These are phyloP conservation scores for Drosophila nasuta DNA, from an alignment of 1,140 invertebrate genomes.

Conservation along the genomic window DNA sequence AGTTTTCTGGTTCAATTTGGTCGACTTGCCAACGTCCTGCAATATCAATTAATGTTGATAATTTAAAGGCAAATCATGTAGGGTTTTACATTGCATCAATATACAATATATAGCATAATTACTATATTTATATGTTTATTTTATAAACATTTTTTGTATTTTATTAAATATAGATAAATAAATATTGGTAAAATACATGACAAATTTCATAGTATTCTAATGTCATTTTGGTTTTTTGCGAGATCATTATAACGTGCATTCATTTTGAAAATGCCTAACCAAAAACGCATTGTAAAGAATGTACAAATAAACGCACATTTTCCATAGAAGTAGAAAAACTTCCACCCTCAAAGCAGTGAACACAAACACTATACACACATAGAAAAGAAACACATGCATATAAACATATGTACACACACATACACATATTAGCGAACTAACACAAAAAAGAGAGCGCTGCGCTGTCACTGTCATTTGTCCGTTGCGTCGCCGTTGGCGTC, in stretches of 20 bases:
- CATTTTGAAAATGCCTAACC: constrained; percentile 59
- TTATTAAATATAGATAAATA: too few species aligned
- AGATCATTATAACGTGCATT: not conserved
- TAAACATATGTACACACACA: constrained; percentile 12
- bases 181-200: too few species aligned
- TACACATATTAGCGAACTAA: constrained; percentile 59
- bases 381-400: constrained; percentile 30
- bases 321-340: constrained; percentile 83
- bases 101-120: not conserved
- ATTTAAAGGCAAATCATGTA: too few species aligned
- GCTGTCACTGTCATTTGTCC: constrained; percentile 75
- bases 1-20: constrained; percentile 44
- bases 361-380: constrained; percentile 59
- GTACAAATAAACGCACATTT: constrained; percentile 82
- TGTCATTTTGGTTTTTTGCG: not conserved
- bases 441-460: constrained; percentile 69
- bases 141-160: not conserved
- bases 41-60: not conserved
- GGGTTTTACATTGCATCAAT: not conserved
- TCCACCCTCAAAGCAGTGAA: constrained; percentile 76
- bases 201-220: too few species aligned
- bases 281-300: constrained; percentile 69
- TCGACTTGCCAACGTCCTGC: constrained; percentile 45
- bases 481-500: constrained; percentile 55
- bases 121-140: too few species aligned